Base-by-base conservation (phyloP, 2,113 vertebrate species). In the Laticauda laticaudata region DNA sequence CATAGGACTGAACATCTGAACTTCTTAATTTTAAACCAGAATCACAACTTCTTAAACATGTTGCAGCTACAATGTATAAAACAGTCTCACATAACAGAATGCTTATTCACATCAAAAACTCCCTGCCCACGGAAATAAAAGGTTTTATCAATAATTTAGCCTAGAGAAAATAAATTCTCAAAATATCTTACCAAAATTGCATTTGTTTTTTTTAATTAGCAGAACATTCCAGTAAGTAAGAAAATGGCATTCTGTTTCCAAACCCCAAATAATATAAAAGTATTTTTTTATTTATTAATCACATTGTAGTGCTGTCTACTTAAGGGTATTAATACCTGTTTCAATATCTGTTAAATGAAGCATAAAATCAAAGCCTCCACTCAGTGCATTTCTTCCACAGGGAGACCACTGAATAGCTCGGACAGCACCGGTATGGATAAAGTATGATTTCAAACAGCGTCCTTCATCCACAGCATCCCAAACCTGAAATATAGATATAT, bases 391-490 rank as follows among this genome's bases (percentile, higher is more conserved):
- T 91, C 93, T 98, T 94, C 99, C 99, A 59, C 98, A 99, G 29
- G 97, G 97, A 0, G 98, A 98, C 99, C 99, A 99, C 26, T 12
- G 98, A 59, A 98, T 98, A 6, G 98, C 98, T 88, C 99, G 98
- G 91, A 99, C 98, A 0, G 99, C 99, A 95, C 97, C 97, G 0
- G 95, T 96, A 92, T 99, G 99, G 93, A 97, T 96, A 92, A 94
- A 96, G 95, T 98, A 98, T 4, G 98, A 98, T 96, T 97, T 97
- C 54, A 99, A 97, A 97, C 98, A 99, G 93, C 96, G 96, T 18
- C 99, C 98, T 4, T 97, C 98, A 93, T 98, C 99, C 53, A 98
- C 98, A 59, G 98, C 99, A 43, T 99, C 98, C 99, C 99, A 99
- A 24, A 99, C 97, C 99, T 99, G 93, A 18, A 39, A 97, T 96